Percentiles rank a stretch among this genome's conserved stretches.
Conservation (phyloP, 2,888 invertebrate species). For the Peribatodes rhomboidaria region DNA sequence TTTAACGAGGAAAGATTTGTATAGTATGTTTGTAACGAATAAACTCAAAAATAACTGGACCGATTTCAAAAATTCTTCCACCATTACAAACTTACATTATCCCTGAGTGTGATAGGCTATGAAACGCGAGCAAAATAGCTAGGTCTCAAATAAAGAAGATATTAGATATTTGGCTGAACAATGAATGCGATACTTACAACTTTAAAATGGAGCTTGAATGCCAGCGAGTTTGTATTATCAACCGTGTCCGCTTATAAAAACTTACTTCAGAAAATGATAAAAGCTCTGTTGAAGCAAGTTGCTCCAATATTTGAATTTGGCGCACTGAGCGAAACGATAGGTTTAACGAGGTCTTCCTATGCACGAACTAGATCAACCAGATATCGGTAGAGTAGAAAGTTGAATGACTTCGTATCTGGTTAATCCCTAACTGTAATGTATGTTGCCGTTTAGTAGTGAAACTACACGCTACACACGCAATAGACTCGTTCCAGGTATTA, state of each 20-base stretch:
- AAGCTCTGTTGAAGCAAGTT: slow-evolving; percentile 25
- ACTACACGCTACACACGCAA: slow-evolving; percentile 55
- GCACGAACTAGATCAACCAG: slow-evolving; percentile 49
- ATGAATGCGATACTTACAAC: slow-evolving; percentile 55
- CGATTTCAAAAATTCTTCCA: no score
- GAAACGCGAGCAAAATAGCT: no score
- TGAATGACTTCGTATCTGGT: slow-evolving; percentile 67
- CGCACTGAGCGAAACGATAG: slow-evolving; percentile 10
- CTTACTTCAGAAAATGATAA: slow-evolving; percentile 20
- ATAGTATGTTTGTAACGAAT: no score
- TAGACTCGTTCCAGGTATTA: slow-evolving; percentile 47
- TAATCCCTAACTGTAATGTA: slow-evolving; percentile 56
- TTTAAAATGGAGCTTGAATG: slow-evolving; percentile 41
- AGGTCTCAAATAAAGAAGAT: slow-evolving; percentile 32
- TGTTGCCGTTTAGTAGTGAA: slow-evolving; percentile 52
- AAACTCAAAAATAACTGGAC: no score
- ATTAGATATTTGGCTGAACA: slow-evolving; percentile 30
- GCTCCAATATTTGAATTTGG: no score
- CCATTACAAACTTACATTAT: no score
- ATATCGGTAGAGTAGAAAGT: slow-evolving; percentile 66
- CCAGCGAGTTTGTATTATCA: slow-evolving; percentile 30
- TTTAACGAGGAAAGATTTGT: no score
- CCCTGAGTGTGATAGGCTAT: no score
- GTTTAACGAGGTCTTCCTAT: slow-evolving; percentile 36
- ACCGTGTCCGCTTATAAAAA: slow-evolving; percentile 32